Evolutionary conservation across 2,797 vertebrate genomes (phyloP).

Genomic region (Phrynocephalus forsythii): DNA sequence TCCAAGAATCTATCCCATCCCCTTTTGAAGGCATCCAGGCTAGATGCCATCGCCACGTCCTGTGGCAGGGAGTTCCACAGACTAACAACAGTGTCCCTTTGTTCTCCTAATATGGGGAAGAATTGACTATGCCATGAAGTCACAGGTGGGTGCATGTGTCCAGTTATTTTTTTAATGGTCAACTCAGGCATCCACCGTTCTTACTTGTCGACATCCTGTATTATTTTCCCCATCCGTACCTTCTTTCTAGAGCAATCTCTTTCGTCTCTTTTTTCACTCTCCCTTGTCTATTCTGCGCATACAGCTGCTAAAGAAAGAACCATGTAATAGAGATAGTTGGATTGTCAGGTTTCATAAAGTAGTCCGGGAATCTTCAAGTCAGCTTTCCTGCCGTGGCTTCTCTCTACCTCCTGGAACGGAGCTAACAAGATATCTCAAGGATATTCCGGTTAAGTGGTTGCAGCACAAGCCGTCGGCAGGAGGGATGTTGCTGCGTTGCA

Average conservation of each 20-base stretch:
- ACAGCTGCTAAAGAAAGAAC: constrained; percentile 1
- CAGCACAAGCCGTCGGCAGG: constrained; percentile 41
- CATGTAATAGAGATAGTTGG: constrained; percentile 35
- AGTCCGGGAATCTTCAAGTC: background rate
- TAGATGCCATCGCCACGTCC: too few species aligned
- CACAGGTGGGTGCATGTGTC: constrained; percentile 45
- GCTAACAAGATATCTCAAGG: constrained; percentile 60
- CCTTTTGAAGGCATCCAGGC: too few species aligned
- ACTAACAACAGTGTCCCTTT: too few species aligned
- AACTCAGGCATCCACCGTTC: constrained; percentile 4
- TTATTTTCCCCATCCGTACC: constrained; percentile 18
- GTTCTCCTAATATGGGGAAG: constrained; percentile 29
- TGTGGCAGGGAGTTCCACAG: too few species aligned
- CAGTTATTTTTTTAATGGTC: constrained; percentile 24
- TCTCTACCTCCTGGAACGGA: constrained; percentile 46
- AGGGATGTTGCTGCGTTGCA: background rate
- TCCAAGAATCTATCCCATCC: too few species aligned
- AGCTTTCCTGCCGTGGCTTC: constrained; percentile 12
- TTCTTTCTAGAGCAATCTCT: constrained; percentile 26
- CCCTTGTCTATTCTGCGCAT: background rate
- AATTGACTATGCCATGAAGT: background rate
- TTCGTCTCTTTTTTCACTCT: constrained; percentile 27
- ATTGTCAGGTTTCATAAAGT: constrained; percentile 28
- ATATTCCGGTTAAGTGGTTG: constrained; percentile 62
- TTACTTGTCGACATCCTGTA: background rate